Evolutionary conservation across 2,113 vertebrate genomes (phyloP).

Genomic region (Lasiurus cinereus): DNA sequence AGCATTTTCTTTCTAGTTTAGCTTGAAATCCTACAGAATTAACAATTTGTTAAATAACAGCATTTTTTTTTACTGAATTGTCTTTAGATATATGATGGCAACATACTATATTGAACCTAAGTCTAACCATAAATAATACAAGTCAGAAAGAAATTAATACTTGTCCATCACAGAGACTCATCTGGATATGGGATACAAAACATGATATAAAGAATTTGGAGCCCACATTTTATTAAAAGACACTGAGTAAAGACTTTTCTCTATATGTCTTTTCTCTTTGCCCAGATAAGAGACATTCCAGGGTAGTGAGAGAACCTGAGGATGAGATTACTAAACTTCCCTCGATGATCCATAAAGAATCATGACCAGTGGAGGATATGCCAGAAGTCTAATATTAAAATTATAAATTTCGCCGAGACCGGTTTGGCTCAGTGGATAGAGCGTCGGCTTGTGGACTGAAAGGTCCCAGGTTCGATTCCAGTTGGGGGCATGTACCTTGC

Average conservation of each 20-base stretch:
- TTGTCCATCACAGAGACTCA: not conserved
- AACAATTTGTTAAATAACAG: constrained; percentile 1
- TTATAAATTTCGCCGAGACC: too few relatives aligned
- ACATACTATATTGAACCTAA: not conserved
- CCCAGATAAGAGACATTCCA: not conserved
- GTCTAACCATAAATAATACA: not conserved
- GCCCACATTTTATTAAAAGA: constrained; percentile 48
- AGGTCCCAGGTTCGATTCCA: too few relatives aligned
- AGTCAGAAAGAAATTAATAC: constrained; percentile 1
- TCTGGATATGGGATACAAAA: not conserved
- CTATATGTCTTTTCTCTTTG: constrained; percentile 42
- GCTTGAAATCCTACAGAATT: not conserved
- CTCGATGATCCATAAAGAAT: not conserved
- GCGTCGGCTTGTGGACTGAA: too few relatives aligned
- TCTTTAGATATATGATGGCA: not conserved
- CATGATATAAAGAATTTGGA: not conserved
- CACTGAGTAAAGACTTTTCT: constrained; percentile 3
- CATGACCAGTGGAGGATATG: not conserved
- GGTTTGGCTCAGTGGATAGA: too few relatives aligned
- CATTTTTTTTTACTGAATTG: constrained; percentile 30
- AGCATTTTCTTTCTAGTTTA: not conserved
- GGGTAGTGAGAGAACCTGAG: not conserved
- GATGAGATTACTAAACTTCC: not conserved
- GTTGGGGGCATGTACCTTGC: too few relatives aligned
- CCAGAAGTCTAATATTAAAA: constrained; percentile 34